Conservation (phyloP, 2,888 invertebrate genomes). For the Stenodera caucasica region DNA sequence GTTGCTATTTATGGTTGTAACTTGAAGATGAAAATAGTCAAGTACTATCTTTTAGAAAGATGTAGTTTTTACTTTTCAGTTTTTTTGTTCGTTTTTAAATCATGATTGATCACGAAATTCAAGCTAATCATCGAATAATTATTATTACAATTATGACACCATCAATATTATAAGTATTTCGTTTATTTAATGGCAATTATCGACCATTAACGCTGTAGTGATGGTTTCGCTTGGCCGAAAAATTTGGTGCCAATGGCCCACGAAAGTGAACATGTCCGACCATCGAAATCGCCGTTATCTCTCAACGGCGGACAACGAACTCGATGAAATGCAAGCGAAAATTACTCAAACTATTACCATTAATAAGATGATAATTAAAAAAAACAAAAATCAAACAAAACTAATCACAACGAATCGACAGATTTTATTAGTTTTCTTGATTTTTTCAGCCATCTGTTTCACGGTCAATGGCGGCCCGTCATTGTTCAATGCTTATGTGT, state of each 20-base stretch:
- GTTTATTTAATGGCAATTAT: not conserved
- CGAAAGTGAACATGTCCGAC: slow-evolving; percentile 38
- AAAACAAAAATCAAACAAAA: no score
- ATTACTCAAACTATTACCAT: not conserved
- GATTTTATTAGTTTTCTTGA: not conserved
- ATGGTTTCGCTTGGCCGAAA: slow-evolving; percentile 19
- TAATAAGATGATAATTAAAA: not conserved
- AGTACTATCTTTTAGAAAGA: not conserved
- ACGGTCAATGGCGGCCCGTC: not conserved
- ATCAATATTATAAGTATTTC: not conserved
- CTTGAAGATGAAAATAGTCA: not conserved
- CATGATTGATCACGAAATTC: not conserved
- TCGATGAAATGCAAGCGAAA: slow-evolving; percentile 11
- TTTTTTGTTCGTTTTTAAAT: not conserved
- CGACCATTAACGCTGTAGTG: slow-evolving; percentile 10
- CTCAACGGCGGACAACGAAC: slow-evolving; percentile 33
- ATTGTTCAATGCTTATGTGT: not conserved
- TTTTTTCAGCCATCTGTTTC: not conserved
- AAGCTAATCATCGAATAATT: not conserved
- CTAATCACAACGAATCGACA: not conserved
- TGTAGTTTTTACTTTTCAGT: no score
- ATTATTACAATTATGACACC: not conserved
- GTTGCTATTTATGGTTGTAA: slow-evolving; percentile 9
- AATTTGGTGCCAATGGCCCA: slow-evolving; percentile 33
- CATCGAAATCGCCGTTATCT: slow-evolving; percentile 30